Conservation (phyloP, 2,888 invertebrate genomes). For the Baronia brevicornis region DNA sequence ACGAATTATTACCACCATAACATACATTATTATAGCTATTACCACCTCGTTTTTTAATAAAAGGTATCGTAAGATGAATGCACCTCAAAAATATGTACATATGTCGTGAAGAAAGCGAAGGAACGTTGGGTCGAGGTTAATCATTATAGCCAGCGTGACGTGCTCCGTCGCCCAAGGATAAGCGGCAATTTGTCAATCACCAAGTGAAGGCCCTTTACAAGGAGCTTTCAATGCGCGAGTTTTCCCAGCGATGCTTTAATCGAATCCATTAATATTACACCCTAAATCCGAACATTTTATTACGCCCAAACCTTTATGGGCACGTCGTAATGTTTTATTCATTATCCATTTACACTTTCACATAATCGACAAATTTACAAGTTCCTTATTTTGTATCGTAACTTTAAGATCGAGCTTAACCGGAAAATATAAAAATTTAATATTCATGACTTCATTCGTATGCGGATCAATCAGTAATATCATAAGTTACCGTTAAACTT, state of each 20-base stretch:
- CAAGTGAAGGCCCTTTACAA: conserved; percentile 43
- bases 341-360: conserved; percentile 2
- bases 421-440: no score
- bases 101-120: conserved; percentile 11
- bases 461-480: no score
- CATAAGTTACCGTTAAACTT: no score
- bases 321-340: conserved; percentile 2
- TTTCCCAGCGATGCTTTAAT: conserved; percentile 16
- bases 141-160: conserved; percentile 27
- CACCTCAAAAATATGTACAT: conserved; percentile 8
- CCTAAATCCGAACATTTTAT: conserved; percentile 5
- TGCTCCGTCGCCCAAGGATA: conserved; percentile 44
- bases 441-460: no score
- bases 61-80: background rate
- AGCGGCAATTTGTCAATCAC: conserved; percentile 66
- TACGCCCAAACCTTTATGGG: background rate
- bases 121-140: conserved; percentile 25
- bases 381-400: no score
- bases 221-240: conserved; percentile 48
- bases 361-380: background rate
- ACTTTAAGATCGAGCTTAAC: background rate
- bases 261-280: conserved; percentile 4
- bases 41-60: no score
- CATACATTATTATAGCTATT: no score
- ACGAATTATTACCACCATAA: no score